Percentiles rank a stretch among this genome's conserved stretches.
Conservation (phyloP, 2,888 invertebrate species). For the Drosophila dives region DNA sequence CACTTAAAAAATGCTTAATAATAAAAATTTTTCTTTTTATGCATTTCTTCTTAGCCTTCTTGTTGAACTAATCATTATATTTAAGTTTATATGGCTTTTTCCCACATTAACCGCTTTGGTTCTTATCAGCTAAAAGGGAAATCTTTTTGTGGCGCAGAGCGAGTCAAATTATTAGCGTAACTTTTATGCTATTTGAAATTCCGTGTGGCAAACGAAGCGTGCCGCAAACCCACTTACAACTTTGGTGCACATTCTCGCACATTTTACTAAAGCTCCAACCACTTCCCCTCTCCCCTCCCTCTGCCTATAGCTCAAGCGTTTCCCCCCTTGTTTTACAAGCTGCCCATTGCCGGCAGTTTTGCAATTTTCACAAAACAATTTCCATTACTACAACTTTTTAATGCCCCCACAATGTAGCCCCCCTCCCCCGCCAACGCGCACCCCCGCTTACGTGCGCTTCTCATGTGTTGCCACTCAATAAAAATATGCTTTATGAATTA, state of each 20-base stretch:
- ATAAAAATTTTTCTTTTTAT: not conserved
- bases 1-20: not conserved
- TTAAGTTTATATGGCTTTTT: not conserved
- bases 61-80: slow-evolving; percentile 5
- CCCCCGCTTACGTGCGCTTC: slow-evolving; percentile 15
- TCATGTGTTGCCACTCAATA: slow-evolving; percentile 77
- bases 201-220: slow-evolving; percentile 67
- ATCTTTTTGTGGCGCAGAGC: slow-evolving; percentile 12
- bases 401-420: slow-evolving; percentile 50
- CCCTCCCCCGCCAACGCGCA: slow-evolving; percentile 9
- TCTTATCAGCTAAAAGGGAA: slow-evolving; percentile 22
- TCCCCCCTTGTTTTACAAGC: slow-evolving; percentile 29
- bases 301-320: not conserved
- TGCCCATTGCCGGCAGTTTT: slow-evolving; percentile 41
- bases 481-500: slow-evolving; percentile 80
- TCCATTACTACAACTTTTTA: slow-evolving; percentile 71
- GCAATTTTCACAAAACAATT: slow-evolving; percentile 74
- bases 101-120: slow-evolving; percentile 10
- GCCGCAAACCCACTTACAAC: slow-evolving; percentile 56
- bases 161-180: slow-evolving; percentile 43
- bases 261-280: slow-evolving; percentile 29
- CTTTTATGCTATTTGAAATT: slow-evolving; percentile 67
- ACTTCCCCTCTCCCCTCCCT: not conserved
- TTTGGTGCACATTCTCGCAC: slow-evolving; percentile 64
- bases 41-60: not conserved